Evolutionary conservation across 2,113 vertebrate species (phyloP).

Genomic region (Plectropomus leopardus): DNA sequence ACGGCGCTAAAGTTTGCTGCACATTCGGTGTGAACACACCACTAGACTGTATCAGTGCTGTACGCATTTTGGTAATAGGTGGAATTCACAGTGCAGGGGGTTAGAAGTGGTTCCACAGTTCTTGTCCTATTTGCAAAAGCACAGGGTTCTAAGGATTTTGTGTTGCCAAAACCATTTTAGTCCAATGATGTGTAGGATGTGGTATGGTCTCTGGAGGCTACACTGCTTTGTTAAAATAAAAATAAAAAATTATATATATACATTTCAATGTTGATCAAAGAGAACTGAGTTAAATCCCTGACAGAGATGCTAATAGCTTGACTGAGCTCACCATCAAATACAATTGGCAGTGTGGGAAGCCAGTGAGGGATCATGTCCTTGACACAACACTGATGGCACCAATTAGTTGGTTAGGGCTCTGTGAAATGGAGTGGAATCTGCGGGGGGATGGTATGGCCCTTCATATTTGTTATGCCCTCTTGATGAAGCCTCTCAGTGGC

Average conservation of each 20-base stretch:
- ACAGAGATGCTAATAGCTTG: not conserved
- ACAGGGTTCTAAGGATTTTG: not conserved
- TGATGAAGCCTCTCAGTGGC: slow-evolving; percentile 28
- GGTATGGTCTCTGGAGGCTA: not conserved
- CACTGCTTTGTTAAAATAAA: not conserved
- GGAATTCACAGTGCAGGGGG: slow-evolving; percentile 12
- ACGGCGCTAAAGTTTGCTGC: too few species aligned
- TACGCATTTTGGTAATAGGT: not conserved
- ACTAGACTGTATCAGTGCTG: not conserved
- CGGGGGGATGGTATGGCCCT: slow-evolving; percentile 22
- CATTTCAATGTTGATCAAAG: not conserved
- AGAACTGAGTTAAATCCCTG: not conserved
- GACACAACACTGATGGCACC: not conserved
- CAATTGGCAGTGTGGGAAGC: not conserved
- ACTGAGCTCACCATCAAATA: not conserved
- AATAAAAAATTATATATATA: too few species aligned
- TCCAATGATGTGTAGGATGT: not conserved
- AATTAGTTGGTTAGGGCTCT: not conserved
- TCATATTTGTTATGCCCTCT: not conserved
- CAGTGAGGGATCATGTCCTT: not conserved
- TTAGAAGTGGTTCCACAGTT: not conserved
- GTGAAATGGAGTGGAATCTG: slow-evolving; percentile 6
- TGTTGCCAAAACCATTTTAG: not conserved
- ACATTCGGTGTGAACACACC: too few species aligned
- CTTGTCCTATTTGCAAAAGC: not conserved